Evolutionary conservation across 2,888 invertebrate species (phyloP).

Genomic region (Agrochola lychnidis): DNA sequence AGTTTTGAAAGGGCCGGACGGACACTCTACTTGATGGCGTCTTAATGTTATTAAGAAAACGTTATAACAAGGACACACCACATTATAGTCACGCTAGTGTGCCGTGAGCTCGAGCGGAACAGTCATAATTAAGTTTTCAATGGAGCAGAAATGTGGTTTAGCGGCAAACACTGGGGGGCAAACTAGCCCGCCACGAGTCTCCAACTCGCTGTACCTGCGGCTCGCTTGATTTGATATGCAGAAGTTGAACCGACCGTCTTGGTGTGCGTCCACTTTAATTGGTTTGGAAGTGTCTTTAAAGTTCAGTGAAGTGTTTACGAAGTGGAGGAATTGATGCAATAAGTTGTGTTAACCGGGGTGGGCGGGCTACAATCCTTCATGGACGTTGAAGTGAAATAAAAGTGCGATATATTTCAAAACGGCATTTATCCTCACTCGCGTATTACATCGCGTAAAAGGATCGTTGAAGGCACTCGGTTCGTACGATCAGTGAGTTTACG

Average conservation of each 20-base stretch:
- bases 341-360: slow-evolving; percentile 33
- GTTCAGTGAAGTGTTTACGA: slow-evolving; percentile 37
- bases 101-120: slow-evolving; percentile 57
- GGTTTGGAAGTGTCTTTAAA: slow-evolving; percentile 44
- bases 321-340: slow-evolving; percentile 45
- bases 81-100: slow-evolving; percentile 65
- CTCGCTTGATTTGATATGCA: slow-evolving; percentile 75
- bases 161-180: slow-evolving; percentile 73
- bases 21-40: slow-evolving; percentile 71
- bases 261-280: slow-evolving; percentile 53
- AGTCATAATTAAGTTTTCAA: slow-evolving; percentile 85
- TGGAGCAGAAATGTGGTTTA: slow-evolving; percentile 82
- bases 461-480: slow-evolving; percentile 73
- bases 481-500: slow-evolving; percentile 74
- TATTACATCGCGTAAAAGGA: slow-evolving; percentile 73
- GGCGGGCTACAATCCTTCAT: slow-evolving; percentile 47
- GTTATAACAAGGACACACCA: slow-evolving; percentile 68
- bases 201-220: slow-evolving; percentile 67
- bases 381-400: slow-evolving; percentile 64
- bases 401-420: slow-evolving; percentile 66
- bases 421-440: slow-evolving; percentile 68
- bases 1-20: slow-evolving; percentile 63
- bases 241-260: slow-evolving; percentile 58
- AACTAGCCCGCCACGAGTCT: slow-evolving; percentile 65
- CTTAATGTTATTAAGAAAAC: slow-evolving; percentile 78